These are phyloP conservation scores for Leptura quadrifasciata DNA, from an alignment of 2,888 invertebrate species.

Conservation along the genomic window DNA sequence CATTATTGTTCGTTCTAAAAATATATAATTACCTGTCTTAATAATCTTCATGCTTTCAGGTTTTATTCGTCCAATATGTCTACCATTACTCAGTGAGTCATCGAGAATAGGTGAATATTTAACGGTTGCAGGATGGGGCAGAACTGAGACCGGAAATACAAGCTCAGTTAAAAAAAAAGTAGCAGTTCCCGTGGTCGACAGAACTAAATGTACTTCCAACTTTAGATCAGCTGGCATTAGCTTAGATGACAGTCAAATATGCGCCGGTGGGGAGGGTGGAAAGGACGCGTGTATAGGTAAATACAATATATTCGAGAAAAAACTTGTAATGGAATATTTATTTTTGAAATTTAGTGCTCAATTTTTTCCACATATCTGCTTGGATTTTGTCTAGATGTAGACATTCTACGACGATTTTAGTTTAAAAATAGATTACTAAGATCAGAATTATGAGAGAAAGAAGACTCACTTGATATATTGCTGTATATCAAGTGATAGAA, in stretches of 20 bases:
- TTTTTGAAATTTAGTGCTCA: no score
- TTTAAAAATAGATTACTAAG: no score
- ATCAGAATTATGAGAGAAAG: no score
- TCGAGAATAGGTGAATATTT: slow-evolving; percentile 64
- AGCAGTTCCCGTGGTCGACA: slow-evolving; percentile 77
- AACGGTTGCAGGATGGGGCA: slow-evolving; percentile 72
- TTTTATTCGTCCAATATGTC: slow-evolving; percentile 68
- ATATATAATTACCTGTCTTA: background rate
- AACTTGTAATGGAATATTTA: no score
- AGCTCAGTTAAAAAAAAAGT: slow-evolving; percentile 79
- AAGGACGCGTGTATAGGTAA: slow-evolving; percentile 80
- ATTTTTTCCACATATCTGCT: no score
- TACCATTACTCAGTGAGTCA: slow-evolving; percentile 63
- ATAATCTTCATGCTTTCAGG: slow-evolving; percentile 52
- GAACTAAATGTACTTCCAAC: slow-evolving; percentile 73
- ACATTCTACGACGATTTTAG: no score
- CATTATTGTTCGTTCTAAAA: background rate
- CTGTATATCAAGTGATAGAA: no score
- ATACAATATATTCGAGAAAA: no score
- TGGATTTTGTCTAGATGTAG: no score
- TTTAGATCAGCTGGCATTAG: slow-evolving; percentile 61
- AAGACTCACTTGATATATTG: no score
- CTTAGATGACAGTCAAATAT: slow-evolving; percentile 63
- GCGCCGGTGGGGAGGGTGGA: slow-evolving; percentile 71
- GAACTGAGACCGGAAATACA: slow-evolving; percentile 59